Percentiles rank a stretch among this genome's conserved stretches.
phyloP scores from a whole-genome alignment of 1,140 invertebrate species.

The Colletes latitarsis region DNA sequence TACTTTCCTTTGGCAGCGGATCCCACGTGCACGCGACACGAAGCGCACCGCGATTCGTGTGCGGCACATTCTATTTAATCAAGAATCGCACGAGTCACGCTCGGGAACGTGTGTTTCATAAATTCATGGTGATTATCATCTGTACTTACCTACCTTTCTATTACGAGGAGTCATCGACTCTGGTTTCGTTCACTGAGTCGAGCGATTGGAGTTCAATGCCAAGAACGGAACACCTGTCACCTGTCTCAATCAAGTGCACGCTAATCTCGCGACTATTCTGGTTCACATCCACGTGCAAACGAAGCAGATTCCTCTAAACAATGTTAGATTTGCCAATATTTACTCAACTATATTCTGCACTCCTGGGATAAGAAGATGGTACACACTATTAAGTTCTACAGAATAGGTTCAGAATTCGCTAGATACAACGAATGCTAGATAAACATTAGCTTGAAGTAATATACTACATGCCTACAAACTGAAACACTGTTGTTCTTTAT shows the following conservation, averaged over 20 bases:
- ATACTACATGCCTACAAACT: no score
- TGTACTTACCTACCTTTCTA: neutral
- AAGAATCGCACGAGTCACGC: neutral
- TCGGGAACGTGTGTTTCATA: slow-evolving; percentile 9
- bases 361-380: no score
- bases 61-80: neutral
- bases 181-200: slow-evolving; percentile 4
- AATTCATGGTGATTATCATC: slow-evolving; percentile 31
- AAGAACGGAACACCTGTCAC: neutral
- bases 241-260: neutral
- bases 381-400: no score
- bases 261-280: neutral
- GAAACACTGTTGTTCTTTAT: no score
- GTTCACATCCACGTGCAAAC: no score
- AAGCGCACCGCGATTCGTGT: neutral
- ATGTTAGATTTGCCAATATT: neutral
- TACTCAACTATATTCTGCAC: no score
- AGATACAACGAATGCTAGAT: no score
- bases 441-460: no score
- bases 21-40: neutral
- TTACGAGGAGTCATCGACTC: neutral
- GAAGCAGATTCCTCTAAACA: neutral
- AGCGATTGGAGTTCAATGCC: slow-evolving; percentile 20
- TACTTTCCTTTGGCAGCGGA: neutral
- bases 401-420: no score